Percentiles rank a stretch among this genome's conserved stretches.
Evolutionary conservation across 2,797 vertebrate genomes (phyloP).

Genomic region (Oceanodroma leucorhoa): DNA sequence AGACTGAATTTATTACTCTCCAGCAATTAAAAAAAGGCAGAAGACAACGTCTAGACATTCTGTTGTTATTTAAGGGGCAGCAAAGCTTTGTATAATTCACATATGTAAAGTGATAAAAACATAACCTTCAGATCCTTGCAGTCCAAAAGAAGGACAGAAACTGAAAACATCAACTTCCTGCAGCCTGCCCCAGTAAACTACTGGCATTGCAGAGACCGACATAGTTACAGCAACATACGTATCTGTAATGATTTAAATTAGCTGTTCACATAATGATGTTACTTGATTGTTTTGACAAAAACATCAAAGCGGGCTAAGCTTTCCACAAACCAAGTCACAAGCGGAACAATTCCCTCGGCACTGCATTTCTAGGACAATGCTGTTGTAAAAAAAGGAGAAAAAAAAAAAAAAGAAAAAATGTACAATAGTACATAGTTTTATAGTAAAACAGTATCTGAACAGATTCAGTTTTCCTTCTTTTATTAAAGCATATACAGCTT

Average conservation of each 20-base stretch:
- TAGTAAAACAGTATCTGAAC: conserved; percentile 44
- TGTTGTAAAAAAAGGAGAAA: conserved; percentile 16
- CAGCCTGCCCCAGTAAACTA: not conserved
- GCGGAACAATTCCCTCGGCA: conserved; percentile 8
- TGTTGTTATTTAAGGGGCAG: conserved; percentile 45
- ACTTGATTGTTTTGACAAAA: conserved; percentile 27
- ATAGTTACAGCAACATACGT: not conserved
- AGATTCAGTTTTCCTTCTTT: conserved; percentile 42
- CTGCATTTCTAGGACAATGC: conserved; percentile 14
- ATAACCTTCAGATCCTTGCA: conserved; percentile 28
- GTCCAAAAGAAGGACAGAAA: conserved; percentile 36
- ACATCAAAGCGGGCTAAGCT: not conserved
- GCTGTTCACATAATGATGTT: not conserved
- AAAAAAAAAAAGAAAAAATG: not conserved
- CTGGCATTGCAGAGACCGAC: conserved; percentile 19
- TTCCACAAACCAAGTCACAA: not conserved
- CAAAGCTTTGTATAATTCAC: conserved; percentile 22
- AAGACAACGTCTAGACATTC: conserved; percentile 16
- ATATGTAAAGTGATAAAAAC: conserved; percentile 48
- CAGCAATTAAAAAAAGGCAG: conserved; percentile 54
- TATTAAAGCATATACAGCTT: conserved; percentile 66
- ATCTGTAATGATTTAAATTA: conserved; percentile 6
- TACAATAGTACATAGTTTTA: conserved; percentile 63
- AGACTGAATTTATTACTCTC: conserved; percentile 63
- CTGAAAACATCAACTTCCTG: conserved; percentile 18